Evolutionary conservation across 2,888 invertebrate species (phyloP).

Genomic region (Unio delphinus): DNA sequence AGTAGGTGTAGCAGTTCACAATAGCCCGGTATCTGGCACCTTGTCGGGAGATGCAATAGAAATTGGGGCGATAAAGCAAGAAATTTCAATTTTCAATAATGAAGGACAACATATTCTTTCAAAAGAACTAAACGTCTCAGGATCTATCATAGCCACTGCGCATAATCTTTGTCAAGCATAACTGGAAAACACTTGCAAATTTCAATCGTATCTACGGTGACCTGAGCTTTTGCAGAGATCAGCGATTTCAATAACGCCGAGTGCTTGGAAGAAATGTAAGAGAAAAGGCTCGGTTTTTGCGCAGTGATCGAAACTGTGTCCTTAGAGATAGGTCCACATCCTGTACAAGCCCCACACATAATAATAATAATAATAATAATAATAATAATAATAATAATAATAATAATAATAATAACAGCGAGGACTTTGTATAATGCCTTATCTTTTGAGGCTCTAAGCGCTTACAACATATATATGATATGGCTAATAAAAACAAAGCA

Average conservation of each 20-base stretch:
- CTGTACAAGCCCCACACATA: conserved; percentile 40
- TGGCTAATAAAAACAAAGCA: no score
- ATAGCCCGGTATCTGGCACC: conserved; percentile 31
- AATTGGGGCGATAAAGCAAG: conserved; percentile 25
- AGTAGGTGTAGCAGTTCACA: conserved; percentile 30
- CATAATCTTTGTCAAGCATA: conserved; percentile 9
- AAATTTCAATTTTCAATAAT: conserved; percentile 6
- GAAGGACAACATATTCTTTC: conserved; percentile 1
- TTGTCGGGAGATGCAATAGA: conserved; percentile 38
- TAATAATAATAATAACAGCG: no score
- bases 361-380: not conserved
- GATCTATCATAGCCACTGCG: conserved; percentile 48
- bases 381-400: no score
- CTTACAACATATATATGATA: no score
- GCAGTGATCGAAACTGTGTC: conserved; percentile 37
- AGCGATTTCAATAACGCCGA: conserved; percentile 13
- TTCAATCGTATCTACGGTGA: conserved; percentile 36
- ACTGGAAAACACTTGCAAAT: conserved; percentile 10
- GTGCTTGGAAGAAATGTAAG: conserved; percentile 50
- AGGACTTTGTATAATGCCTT: no score
- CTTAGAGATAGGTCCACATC: conserved; percentile 51
- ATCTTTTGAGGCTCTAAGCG: no score
- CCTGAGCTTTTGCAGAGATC: conserved; percentile 16
- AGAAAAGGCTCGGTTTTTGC: conserved; percentile 36
- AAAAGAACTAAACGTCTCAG: conserved; percentile 32